A percentile compares a stretch with the other conserved stretches of the same genome.
These are phyloP conservation scores for Pogonocherus hispidulus DNA, from an alignment of 2,888 invertebrate genomes.

Conservation along the genomic window DNA sequence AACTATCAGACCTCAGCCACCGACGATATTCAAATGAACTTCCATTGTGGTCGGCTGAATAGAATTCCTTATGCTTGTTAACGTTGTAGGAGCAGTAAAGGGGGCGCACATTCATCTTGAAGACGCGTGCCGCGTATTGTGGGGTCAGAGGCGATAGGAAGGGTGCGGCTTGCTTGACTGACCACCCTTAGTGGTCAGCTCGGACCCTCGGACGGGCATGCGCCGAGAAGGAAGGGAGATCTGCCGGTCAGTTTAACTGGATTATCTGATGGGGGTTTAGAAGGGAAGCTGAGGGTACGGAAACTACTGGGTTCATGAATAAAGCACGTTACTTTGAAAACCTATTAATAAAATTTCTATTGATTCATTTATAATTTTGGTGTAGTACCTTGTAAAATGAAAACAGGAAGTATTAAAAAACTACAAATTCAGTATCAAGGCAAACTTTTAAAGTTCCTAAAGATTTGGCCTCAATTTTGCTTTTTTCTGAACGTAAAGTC, in stretches of 20 bases:
- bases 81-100: slow-evolving; percentile 40
- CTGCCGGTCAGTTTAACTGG: slow-evolving; percentile 49
- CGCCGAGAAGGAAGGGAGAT: slow-evolving; percentile 14
- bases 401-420: no score
- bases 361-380: no score
- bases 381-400: no score
- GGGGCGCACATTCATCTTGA: slow-evolving; percentile 46
- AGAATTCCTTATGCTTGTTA: slow-evolving; percentile 51
- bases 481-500: no score
- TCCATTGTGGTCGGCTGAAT: slow-evolving; percentile 45
- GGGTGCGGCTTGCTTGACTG: slow-evolving; percentile 63
- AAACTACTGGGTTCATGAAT: no score
- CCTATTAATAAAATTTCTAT: no score
- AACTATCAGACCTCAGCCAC: slow-evolving; percentile 15
- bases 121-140: slow-evolving; percentile 57
- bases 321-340: no score
- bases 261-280: slow-evolving; percentile 51
- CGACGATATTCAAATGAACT: slow-evolving; percentile 47
- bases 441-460: no score
- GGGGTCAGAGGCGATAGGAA: slow-evolving; percentile 47
- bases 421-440: no score
- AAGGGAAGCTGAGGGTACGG: slow-evolving; percentile 44
- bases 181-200: slow-evolving; percentile 64
- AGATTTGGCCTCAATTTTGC: no score
- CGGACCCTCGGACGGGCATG: slow-evolving; percentile 43